A percentile compares a stretch with the other conserved stretches of the same genome.
These are phyloP conservation scores for Trimorus sp. DNA, from an alignment of 2,888 invertebrate genomes.

Conservation along the genomic window DNA sequence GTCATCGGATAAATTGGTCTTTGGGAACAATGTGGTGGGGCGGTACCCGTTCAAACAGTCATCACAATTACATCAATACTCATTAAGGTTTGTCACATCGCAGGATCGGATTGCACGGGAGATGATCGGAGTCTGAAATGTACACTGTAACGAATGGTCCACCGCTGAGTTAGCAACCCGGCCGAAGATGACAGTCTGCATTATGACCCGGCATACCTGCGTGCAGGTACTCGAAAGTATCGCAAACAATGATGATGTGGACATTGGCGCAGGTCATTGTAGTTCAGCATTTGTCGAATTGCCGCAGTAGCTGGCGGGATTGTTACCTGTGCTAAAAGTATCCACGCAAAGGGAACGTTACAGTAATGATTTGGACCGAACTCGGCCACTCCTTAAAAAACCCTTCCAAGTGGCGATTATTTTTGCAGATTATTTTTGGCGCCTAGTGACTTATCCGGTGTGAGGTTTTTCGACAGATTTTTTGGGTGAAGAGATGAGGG, in stretches of 20 bases:
- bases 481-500: slow-evolving; percentile 3
- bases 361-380: neutral
- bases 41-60: slow-evolving; percentile 52
- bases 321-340: slow-evolving; percentile 13
- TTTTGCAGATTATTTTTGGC: too few relatives aligned
- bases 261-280: slow-evolving; percentile 56
- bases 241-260: slow-evolving; percentile 62
- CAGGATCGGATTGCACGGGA: slow-evolving; percentile 71
- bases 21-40: slow-evolving; percentile 28
- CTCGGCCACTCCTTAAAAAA: slow-evolving; percentile 1
- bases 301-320: slow-evolving; percentile 53
- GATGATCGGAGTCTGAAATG: slow-evolving; percentile 70
- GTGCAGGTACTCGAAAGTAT: slow-evolving; percentile 56
- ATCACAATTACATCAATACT: slow-evolving; percentile 75
- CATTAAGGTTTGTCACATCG: slow-evolving; percentile 76
- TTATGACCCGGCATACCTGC: slow-evolving; percentile 58
- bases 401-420: too few relatives aligned
- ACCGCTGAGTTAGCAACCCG: slow-evolving; percentile 74
- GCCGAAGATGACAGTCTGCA: slow-evolving; percentile 49
- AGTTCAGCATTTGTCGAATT: slow-evolving; percentile 59
- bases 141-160: slow-evolving; percentile 75
- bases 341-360: too few relatives aligned
- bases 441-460: too few relatives aligned
- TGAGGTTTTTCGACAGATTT: slow-evolving; percentile 6
- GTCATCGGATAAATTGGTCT: neutral